phyloP scores from a whole-genome alignment of 2,113 vertebrate genomes.

The Hiodon tergisus region DNA sequence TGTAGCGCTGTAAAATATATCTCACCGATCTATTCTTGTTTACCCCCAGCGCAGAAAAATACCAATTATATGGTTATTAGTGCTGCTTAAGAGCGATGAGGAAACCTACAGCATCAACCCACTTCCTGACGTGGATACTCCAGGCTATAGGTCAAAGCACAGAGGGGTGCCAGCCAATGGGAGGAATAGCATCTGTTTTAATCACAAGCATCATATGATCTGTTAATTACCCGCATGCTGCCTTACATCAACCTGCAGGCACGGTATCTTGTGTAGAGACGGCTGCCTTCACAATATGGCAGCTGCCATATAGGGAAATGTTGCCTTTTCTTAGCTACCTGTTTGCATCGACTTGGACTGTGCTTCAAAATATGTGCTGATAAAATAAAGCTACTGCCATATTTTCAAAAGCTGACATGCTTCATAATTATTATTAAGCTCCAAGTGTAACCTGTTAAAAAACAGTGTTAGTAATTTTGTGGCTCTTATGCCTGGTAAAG shows the following conservation, averaged over 20 bases:
- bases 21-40: not conserved
- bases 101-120: not conserved
- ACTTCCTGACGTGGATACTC: conserved; percentile 23
- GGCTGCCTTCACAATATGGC: conserved; percentile 1
- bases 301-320: conserved; percentile 21
- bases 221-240: conserved; percentile 30
- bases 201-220: conserved; percentile 27
- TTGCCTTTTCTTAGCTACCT: not conserved
- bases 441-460: no score
- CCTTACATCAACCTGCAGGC: conserved; percentile 21
- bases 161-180: conserved; percentile 4
- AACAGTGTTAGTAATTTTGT: no score
- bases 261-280: conserved; percentile 14
- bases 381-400: no score
- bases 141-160: conserved; percentile 20
- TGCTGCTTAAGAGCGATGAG: conserved; percentile 4
- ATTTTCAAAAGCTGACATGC: no score
- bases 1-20: not conserved
- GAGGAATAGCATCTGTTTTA: conserved; percentile 26
- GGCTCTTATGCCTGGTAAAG: no score
- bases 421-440: no score
- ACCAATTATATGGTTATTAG: conserved; percentile 16
- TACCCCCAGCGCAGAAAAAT: conserved; percentile 3
- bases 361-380: no score
- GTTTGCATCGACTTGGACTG: no score